These are phyloP conservation scores for Metopia argyrocephala DNA, from an alignment of 2,888 invertebrate species.

Conservation along the genomic window DNA sequence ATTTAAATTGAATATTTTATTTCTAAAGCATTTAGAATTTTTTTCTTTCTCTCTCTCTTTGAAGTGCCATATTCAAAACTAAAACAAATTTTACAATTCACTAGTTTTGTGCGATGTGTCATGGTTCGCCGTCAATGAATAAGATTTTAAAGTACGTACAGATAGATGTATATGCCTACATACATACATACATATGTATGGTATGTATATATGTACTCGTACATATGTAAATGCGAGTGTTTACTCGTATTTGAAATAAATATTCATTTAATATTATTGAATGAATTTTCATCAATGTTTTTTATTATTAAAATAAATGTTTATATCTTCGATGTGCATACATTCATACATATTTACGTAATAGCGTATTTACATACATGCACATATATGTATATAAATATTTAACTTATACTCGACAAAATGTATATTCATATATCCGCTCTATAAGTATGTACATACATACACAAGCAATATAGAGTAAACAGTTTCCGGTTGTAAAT, in stretches of 20 bases:
- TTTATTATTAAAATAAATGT: neutral
- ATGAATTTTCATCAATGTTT: conserved; percentile 53
- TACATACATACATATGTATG: neutral
- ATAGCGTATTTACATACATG: neutral
- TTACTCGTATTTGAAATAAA: conserved; percentile 31
- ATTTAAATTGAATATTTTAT: conserved; percentile 16
- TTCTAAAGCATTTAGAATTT: neutral
- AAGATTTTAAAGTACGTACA: conserved; percentile 3
- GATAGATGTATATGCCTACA: neutral
- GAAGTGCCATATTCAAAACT: conserved; percentile 41
- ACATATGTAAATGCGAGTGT: neutral
- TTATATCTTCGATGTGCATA: neutral
- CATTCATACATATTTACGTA: neutral
- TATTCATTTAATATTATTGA: conserved; percentile 52
- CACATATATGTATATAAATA: conserved; percentile 13
- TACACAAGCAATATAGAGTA: conserved; percentile 30
- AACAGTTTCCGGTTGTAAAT: conserved; percentile 60
- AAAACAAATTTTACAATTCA: conserved; percentile 62
- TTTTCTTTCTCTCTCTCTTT: neutral
- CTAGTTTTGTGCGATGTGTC: conserved; percentile 39
- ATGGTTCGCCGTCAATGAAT: no score
- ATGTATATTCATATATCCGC: conserved; percentile 47
- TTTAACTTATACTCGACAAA: conserved; percentile 38
- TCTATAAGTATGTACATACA: conserved; percentile 19
- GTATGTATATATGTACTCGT: no score